These are phyloP conservation scores for Sturmia bella DNA, from an alignment of 2,888 invertebrate species.

Conservation along the genomic window DNA sequence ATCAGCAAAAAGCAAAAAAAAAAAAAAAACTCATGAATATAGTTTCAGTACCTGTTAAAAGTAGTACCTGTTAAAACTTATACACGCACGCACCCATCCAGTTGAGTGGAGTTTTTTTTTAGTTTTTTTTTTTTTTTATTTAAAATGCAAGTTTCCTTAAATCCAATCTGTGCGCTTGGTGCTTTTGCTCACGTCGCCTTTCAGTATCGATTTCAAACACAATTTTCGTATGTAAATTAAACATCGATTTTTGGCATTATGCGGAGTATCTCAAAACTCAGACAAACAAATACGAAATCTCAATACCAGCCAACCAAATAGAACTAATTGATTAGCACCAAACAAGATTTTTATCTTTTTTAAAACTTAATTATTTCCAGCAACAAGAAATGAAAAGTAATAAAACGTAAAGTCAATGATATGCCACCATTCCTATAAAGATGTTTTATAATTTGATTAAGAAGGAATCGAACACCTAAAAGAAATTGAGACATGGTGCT, in stretches of 20 bases:
- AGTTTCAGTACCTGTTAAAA: constrained; percentile 49
- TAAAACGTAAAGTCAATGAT: constrained; percentile 5
- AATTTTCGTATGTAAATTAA: constrained; percentile 79
- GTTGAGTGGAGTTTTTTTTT: constrained; percentile 30
- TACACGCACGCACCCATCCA: constrained; percentile 39
- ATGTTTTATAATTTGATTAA: constrained; percentile 43
- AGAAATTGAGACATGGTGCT: constrained; percentile 5
- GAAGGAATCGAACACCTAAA: constrained; percentile 34
- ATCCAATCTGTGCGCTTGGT: constrained; percentile 37
- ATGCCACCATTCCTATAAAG: constrained; percentile 23
- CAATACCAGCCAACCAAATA: constrained; percentile 70
- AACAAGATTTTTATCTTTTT: constrained; percentile 80
- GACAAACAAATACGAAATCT: constrained; percentile 42
- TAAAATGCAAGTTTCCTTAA: constrained; percentile 44
- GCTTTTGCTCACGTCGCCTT: constrained; percentile 77
- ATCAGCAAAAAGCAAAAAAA: constrained; percentile 51
- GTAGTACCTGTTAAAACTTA: constrained; percentile 18
- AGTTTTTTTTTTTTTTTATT: constrained; percentile 15
- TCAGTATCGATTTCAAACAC: constrained; percentile 76
- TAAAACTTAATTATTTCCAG: constrained; percentile 79
- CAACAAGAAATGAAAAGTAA: constrained; percentile 20
- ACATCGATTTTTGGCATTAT: constrained; percentile 46
- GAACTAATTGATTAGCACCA: constrained; percentile 79
- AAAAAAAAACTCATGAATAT: constrained; percentile 42
- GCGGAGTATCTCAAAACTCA: constrained; percentile 9